A percentile compares a stretch with the other conserved stretches of the same genome.
Evolutionary conservation across 1,140 invertebrate genomes (phyloP).

Genomic region (Dreissena polymorpha): DNA sequence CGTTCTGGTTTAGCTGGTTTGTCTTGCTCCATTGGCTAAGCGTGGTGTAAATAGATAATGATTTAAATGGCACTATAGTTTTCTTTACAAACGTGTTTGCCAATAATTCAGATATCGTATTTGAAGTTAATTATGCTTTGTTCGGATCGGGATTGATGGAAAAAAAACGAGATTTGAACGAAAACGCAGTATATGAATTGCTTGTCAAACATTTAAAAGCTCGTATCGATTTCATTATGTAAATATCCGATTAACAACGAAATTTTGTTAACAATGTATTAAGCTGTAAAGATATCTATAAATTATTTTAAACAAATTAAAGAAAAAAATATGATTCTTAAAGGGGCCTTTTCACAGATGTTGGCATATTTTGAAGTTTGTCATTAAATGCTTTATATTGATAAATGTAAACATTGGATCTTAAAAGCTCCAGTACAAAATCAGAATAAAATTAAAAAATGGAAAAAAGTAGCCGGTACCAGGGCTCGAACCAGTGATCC

Average conservation of each 20-base stretch:
- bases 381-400: too few species aligned
- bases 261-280: conserved; percentile 9
- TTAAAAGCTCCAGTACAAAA: too few species aligned
- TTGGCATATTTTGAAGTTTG: too few species aligned
- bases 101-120: neutral
- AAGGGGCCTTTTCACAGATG: too few species aligned
- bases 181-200: neutral
- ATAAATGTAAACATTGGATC: too few species aligned
- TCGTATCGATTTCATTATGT: neutral
- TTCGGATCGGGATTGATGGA: neutral
- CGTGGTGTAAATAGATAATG: neutral
- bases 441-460: too few species aligned
- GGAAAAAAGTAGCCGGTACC: too few species aligned
- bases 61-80: neutral
- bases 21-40: neutral
- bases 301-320: neutral
- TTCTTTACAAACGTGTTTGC: neutral
- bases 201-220: neutral
- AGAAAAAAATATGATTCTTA: neutral
- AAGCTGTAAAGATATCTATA: neutral
- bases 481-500: too few species aligned
- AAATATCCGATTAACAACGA: conserved; percentile 8
- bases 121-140: neutral
- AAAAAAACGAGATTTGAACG: neutral
- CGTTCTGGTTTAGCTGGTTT: neutral